Percentiles rank a stretch among this genome's conserved stretches.
Conservation (phyloP, 2,797 vertebrate genomes). For the Gymnodraco acuticeps region DNA sequence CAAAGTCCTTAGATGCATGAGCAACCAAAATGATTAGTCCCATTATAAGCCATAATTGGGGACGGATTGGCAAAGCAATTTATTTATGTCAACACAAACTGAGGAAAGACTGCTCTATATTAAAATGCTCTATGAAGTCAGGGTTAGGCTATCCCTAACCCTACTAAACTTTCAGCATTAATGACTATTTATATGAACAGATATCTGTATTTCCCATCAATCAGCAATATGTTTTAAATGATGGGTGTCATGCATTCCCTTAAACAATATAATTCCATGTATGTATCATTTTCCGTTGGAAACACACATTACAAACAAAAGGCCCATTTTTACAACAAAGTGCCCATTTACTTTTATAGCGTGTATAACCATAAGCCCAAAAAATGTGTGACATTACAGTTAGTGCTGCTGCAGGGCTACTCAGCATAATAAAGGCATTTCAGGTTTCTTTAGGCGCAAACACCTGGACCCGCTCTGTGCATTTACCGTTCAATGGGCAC, state of each 20-base stretch:
- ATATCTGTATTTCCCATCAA: neutral
- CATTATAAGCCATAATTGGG: constrained; percentile 19
- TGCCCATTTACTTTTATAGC: neutral
- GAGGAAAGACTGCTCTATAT: constrained; percentile 9
- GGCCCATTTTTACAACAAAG: neutral
- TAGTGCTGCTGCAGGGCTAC: constrained; percentile 17
- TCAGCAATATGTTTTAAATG: neutral
- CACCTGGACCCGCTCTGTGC: constrained; percentile 55
- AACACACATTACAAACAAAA: neutral
- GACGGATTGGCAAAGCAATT: constrained; percentile 30
- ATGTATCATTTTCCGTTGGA: neutral
- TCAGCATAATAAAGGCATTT: constrained; percentile 27
- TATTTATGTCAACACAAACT: constrained; percentile 31
- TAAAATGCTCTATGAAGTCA: neutral
- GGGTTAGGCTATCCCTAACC: too few species aligned
- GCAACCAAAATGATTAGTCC: constrained; percentile 32
- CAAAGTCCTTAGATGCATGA: constrained; percentile 26
- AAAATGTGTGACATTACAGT: constrained; percentile 25
- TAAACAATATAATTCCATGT: neutral
- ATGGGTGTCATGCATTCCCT: neutral
- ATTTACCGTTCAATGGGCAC: constrained; percentile 49
- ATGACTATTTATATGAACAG: neutral
- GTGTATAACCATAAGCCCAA: neutral
- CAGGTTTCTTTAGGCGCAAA: constrained; percentile 44
- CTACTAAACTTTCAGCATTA: constrained; percentile 3